phyloP scores from a whole-genome alignment of 2,888 invertebrate genomes.

The Seira sanloemensis region DNA sequence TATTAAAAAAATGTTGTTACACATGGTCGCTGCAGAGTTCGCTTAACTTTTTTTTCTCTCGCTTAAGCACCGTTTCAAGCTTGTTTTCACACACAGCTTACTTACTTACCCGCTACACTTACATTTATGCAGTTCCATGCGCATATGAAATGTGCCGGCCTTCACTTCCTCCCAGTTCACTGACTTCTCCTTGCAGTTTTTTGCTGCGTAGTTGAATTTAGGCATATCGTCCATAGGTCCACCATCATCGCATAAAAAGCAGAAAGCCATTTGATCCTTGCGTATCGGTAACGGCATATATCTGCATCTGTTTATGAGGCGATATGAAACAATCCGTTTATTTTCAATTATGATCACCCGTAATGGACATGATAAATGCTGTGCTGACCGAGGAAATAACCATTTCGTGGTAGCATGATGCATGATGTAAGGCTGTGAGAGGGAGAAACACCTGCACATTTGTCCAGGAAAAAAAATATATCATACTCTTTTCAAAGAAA shows the following conservation, averaged over 20 bases:
- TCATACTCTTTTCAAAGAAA: background rate
- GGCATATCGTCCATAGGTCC: constrained; percentile 14
- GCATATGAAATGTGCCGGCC: constrained; percentile 47
- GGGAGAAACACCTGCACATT: constrained; percentile 18
- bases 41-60: background rate
- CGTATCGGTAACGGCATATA: too few relatives aligned
- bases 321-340: too few relatives aligned
- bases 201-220: constrained; percentile 27
- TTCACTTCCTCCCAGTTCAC: constrained; percentile 62
- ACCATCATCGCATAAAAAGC: too few relatives aligned
- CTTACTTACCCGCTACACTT: background rate
- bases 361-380: too few relatives aligned
- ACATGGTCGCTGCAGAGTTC: background rate
- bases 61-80: background rate
- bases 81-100: background rate
- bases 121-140: constrained; percentile 18
- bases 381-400: too few relatives aligned
- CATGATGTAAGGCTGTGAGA: constrained; percentile 6
- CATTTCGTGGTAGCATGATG: too few relatives aligned
- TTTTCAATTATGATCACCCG: too few relatives aligned
- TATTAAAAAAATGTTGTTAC: background rate
- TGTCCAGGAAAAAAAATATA: background rate
- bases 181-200: constrained; percentile 31
- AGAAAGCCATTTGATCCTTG: too few relatives aligned
- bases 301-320: too few relatives aligned